phyloP scores from a whole-genome alignment of 2,797 vertebrate species.

The Alfaro cultratus region DNA sequence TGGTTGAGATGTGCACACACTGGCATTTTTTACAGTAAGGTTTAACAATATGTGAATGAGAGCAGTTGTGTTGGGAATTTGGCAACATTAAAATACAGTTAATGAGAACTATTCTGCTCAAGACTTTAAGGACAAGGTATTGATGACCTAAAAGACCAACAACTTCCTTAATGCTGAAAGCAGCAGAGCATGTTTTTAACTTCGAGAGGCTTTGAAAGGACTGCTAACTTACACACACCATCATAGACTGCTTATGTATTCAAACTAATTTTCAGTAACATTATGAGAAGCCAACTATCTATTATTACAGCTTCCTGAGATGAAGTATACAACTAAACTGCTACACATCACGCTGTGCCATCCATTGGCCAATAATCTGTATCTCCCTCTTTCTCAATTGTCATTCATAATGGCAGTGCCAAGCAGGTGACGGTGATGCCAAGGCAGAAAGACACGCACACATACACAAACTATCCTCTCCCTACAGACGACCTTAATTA shows the following conservation, averaged over 20 bases:
- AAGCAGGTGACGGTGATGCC: constrained; percentile 83
- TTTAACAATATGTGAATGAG: background rate
- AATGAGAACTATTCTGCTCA: constrained; percentile 29
- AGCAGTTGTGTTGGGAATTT: background rate
- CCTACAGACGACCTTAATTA: constrained; percentile 87
- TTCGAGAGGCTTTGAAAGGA: constrained; percentile 17
- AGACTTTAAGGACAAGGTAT: constrained; percentile 57
- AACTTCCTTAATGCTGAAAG: constrained; percentile 70
- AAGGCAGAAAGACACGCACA: constrained; percentile 80
- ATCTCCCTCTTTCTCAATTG: constrained; percentile 55
- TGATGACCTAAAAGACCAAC: constrained; percentile 72
- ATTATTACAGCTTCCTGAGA: constrained; percentile 5
- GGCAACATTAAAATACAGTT: background rate
- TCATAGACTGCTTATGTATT: background rate
- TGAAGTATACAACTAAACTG: constrained; percentile 33
- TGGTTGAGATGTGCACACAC: background rate
- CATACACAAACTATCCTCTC: constrained; percentile 68
- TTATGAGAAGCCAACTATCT: background rate
- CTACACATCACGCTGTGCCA: constrained; percentile 22
- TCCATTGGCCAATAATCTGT: constrained; percentile 17
- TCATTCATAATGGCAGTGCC: constrained; percentile 79
- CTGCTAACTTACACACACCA: constrained; percentile 12
- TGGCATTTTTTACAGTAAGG: background rate
- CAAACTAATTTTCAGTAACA: background rate
- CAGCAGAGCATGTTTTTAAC: constrained; percentile 64